Percentiles rank a stretch among this genome's conserved stretches.
Evolutionary conservation across 2,797 vertebrate species (phyloP).

Genomic region (Enteromius treurensis): DNA sequence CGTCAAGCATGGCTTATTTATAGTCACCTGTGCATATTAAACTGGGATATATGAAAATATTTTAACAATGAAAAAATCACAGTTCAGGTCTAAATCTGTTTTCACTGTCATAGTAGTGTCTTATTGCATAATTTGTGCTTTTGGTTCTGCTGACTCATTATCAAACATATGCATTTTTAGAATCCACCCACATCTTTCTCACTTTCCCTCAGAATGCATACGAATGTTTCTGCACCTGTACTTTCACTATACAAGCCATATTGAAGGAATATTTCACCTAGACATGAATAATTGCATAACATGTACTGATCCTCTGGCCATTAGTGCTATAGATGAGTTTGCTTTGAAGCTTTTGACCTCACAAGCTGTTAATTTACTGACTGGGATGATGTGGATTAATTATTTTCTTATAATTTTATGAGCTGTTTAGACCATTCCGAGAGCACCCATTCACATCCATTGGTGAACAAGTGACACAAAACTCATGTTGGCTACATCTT

Average conservation of each 20-base stretch:
- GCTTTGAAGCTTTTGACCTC: not conserved
- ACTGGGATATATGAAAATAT: not conserved
- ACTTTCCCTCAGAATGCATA: constrained; percentile 8
- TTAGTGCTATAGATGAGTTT: not conserved
- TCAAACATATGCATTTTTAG: constrained; percentile 28
- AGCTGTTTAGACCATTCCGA: not conserved
- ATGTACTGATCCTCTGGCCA: not conserved
- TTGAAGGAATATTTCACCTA: not conserved
- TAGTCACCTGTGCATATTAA: constrained; percentile 3
- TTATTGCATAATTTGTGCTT: constrained; percentile 26
- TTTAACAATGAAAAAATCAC: not conserved
- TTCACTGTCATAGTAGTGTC: constrained; percentile 1
- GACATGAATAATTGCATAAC: not conserved
- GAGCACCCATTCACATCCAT: not conserved
- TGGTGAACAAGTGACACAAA: not conserved
- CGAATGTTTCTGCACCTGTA: constrained; percentile 12
- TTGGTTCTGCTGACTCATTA: constrained; percentile 38
- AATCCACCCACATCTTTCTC: constrained; percentile 11
- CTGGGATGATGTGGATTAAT: not conserved
- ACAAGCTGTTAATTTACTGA: not conserved
- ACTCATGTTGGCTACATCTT: not conserved
- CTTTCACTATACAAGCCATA: not conserved
- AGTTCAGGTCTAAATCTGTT: constrained; percentile 19
- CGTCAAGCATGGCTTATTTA: not conserved
- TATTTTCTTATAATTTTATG: not conserved